These are phyloP conservation scores for Neogale vison DNA, from an alignment of 2,113 vertebrate species.

Conservation along the genomic window DNA sequence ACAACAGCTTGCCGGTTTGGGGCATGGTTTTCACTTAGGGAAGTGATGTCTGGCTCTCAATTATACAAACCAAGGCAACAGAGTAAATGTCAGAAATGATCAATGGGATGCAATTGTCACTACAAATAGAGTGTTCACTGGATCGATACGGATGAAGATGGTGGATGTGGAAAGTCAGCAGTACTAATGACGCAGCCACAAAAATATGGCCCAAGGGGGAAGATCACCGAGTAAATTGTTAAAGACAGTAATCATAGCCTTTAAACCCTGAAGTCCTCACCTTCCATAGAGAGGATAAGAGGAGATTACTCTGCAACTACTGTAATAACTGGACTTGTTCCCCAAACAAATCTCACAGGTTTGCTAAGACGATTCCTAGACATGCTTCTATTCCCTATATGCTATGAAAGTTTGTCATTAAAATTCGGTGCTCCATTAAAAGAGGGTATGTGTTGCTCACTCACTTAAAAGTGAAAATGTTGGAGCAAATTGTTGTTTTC, in stretches of 20 bases:
- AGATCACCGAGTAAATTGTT: not conserved
- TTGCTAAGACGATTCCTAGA: not conserved
- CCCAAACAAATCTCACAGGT: conserved; percentile 50
- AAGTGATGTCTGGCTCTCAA: conserved; percentile 48
- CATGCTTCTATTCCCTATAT: conserved; percentile 32
- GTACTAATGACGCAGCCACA: not conserved
- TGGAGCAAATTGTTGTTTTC: not conserved
- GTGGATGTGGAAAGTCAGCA: not conserved
- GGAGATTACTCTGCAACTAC: not conserved
- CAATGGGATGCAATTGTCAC: conserved; percentile 48
- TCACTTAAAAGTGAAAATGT: conserved; percentile 37
- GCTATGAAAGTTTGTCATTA: conserved; percentile 66
- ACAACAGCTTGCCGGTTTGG: not conserved
- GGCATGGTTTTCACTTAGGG: conserved; percentile 25
- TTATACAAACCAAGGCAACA: conserved; percentile 42
- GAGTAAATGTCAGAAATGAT: conserved; percentile 49
- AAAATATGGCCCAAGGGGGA: conserved; percentile 15
- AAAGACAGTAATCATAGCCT: not conserved
- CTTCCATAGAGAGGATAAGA: not conserved
- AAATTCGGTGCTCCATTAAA: conserved; percentile 57
- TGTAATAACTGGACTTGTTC: conserved; percentile 10
- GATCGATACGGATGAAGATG: conserved; percentile 47
- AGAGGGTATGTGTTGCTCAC: not conserved
- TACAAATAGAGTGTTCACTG: conserved; percentile 47
- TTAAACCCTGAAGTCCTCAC: not conserved